A percentile compares a stretch with the other conserved stretches of the same genome.
Evolutionary conservation across 2,113 vertebrate species (phyloP).

Genomic region (Osmerus eperlanus): DNA sequence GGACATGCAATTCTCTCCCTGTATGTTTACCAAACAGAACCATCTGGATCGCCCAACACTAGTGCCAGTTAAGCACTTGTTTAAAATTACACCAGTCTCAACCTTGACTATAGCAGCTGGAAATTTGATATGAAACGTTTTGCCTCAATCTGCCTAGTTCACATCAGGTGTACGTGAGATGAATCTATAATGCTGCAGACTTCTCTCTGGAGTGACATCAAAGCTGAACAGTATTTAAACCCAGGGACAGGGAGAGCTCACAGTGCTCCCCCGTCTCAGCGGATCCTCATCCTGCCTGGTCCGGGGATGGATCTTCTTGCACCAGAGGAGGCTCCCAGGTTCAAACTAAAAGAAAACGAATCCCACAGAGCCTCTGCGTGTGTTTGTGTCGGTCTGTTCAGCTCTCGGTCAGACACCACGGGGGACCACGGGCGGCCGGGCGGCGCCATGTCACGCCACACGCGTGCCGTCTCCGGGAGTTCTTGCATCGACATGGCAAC

Average conservation of each 20-base stretch:
- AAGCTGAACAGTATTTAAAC: conserved; percentile 56
- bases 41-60: too few relatives aligned
- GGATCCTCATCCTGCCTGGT: background rate
- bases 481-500: background rate
- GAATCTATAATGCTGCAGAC: conserved; percentile 18
- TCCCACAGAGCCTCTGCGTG: background rate
- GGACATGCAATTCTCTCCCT: background rate
- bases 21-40: background rate
- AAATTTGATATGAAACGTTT: background rate
- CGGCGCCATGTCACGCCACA: background rate
- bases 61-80: background rate
- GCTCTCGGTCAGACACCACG: background rate
- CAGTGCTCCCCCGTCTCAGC: conserved; percentile 20
- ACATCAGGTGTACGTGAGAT: conserved; percentile 13
- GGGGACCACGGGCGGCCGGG: background rate
- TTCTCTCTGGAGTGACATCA: conserved; percentile 30
- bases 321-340: too few relatives aligned
- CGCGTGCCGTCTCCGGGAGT: background rate
- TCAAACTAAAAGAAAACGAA: too few relatives aligned
- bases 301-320: background rate
- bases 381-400: background rate
- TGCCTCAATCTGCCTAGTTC: background rate
- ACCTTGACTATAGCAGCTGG: background rate
- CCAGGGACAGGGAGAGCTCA: conserved; percentile 19
- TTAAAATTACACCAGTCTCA: background rate